Conservation (phyloP, 2,797 vertebrate genomes). For the Arnoldichthys spilopterus region DNA sequence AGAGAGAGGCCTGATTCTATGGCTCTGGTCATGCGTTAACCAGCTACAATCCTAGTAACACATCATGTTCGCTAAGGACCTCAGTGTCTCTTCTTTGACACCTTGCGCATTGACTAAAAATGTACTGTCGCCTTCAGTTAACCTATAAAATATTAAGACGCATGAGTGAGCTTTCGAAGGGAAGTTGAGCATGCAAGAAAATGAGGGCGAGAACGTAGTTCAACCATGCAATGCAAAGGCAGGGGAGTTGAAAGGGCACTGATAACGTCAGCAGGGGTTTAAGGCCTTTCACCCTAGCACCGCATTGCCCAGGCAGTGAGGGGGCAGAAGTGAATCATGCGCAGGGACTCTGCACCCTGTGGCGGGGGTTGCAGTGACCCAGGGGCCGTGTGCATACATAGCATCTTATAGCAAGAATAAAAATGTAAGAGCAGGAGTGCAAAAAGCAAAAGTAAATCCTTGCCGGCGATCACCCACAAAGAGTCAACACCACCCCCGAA, state of each 20-base stretch:
- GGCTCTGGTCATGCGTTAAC: constrained; percentile 60
- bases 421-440: constrained; percentile 16
- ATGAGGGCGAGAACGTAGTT: not conserved
- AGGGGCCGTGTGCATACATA: constrained; percentile 24
- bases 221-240: not conserved
- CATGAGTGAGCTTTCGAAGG: not conserved
- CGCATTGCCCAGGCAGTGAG: not conserved
- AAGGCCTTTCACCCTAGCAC: not conserved
- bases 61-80: constrained; percentile 52
- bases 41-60: constrained; percentile 66
- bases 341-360: constrained; percentile 1
- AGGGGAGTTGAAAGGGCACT: not conserved
- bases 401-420: constrained; percentile 27
- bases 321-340: constrained; percentile 24
- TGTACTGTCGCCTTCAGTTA: not conserved
- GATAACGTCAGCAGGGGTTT: not conserved
- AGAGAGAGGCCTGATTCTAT: constrained; percentile 66
- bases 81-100: not conserved
- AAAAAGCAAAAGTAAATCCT: constrained; percentile 25
- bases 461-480: constrained; percentile 14
- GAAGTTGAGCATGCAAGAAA: not conserved
- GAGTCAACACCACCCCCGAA: not conserved
- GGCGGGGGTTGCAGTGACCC: constrained; percentile 19
- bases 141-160: not conserved
- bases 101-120: not conserved